Base-by-base conservation (phyloP, 2,113 vertebrate genomes). In the Montifringilla adamsi region DNA sequence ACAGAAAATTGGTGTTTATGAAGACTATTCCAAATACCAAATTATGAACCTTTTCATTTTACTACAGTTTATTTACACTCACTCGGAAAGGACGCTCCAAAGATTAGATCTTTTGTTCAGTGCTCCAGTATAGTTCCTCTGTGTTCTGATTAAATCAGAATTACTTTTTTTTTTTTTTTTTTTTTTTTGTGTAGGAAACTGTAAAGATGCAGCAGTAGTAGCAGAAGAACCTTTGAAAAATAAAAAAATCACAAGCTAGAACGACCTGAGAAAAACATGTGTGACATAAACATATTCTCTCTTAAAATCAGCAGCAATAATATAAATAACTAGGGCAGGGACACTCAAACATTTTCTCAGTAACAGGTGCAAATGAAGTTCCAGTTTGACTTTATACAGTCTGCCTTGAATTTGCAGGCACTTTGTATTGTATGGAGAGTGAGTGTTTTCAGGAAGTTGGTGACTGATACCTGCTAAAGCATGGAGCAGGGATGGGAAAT, bases 1-100 rank as follows among this genome's bases (percentile, higher is more conserved):
- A 94, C 83, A 97, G 97, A 97, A 98, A 98, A 98, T 96, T 97
- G 94, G 81, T 98, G 93, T 97, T 98, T 98, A 97, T 97, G 96
- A 97, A 94, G 95, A 96, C 94, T 97, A 96, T 97, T 97, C 95
- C 97, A 98, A 98, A 98, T 98, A 97, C 84, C 77, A 97, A 98
- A 98, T 97, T 98, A 98, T 37, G 83, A 94, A 95, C 70, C 93
- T 97, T 97, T 98, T 98, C 95, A 96, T 96, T 97, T 97, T 97
- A 97, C 95, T 96, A 63, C 88, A 96, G 96, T 97, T 97, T 97
- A 97, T 97, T 97, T 97, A 96, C 93, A 94, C 72, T 97, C 43
- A 60, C 87, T 97, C 95, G 94, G 96, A 97, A 98, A 97, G 93
- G 97, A 82, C 15, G 41, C 91, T 96, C 31, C 53, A 73, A 96